Conservation (phyloP, 2,888 invertebrate genomes). For the Allolobophora icterica region DNA sequence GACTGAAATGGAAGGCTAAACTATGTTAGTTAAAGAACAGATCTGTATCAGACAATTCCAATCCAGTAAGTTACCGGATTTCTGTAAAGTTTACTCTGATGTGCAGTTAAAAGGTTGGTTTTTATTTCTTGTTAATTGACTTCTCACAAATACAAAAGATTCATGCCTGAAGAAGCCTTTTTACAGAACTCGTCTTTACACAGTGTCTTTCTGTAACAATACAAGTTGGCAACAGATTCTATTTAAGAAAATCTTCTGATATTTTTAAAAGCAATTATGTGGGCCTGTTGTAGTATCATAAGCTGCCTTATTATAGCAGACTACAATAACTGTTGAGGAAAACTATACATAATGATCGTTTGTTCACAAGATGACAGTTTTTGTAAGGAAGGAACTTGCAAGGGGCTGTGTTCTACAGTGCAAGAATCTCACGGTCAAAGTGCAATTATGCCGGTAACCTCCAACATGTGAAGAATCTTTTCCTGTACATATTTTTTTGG, state of each 20-base stretch:
- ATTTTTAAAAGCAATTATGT: not conserved
- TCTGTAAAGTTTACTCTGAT: constrained; percentile 2
- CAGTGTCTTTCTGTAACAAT: not conserved
- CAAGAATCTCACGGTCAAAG: not conserved
- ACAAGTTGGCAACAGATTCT: not conserved
- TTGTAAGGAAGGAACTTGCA: not conserved
- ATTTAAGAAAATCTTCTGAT: not conserved
- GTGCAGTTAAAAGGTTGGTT: not conserved
- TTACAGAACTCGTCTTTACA: not conserved
- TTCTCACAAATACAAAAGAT: not conserved
- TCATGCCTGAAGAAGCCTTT: not conserved
- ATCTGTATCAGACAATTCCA: not conserved
- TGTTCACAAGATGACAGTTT: not conserved
- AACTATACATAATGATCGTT: too few relatives aligned
- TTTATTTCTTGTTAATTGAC: not conserved
- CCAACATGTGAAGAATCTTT: not conserved
- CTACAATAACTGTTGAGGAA: not conserved
- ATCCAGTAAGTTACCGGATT: not conserved
- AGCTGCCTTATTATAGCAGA: not conserved
- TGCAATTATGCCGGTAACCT: not conserved
- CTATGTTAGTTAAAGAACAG: not conserved
- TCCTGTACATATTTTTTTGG: not conserved
- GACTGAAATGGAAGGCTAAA: not conserved
- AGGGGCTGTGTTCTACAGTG: not conserved
- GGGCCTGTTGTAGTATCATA: not conserved